Conservation (phyloP, 2,797 vertebrate genomes). For the Sternarchorhynchus goeldii region DNA sequence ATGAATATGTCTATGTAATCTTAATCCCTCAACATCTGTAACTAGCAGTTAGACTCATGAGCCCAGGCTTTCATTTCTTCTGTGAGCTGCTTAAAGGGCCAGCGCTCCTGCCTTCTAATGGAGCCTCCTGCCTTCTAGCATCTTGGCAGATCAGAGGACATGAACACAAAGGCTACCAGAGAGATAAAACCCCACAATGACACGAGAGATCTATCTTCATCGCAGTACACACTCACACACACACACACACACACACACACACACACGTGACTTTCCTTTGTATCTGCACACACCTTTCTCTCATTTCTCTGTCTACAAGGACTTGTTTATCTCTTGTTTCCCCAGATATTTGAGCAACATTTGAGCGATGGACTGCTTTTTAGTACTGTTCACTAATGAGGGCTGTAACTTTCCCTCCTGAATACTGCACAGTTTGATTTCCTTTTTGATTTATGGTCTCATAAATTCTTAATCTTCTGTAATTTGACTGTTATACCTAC, state of each 20-base stretch:
- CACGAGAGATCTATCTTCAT: conserved; percentile 23
- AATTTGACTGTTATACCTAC: not conserved
- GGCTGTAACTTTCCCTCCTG: not conserved
- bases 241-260: not conserved
- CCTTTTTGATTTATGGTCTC: not conserved
- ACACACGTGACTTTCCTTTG: too few species aligned
- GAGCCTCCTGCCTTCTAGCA: conserved; percentile 28
- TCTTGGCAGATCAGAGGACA: conserved; percentile 28
- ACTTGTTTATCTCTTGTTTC: conserved; percentile 29
- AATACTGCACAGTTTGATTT: not conserved
- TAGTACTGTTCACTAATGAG: not conserved
- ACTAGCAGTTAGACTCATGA: conserved; percentile 58
- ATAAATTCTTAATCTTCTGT: not conserved
- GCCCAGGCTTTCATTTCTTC: conserved; percentile 50
- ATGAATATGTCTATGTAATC: conserved; percentile 44
- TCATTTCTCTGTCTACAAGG: not conserved
- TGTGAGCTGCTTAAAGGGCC: conserved; percentile 54
- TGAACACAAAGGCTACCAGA: conserved; percentile 42
- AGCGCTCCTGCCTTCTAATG: conserved; percentile 27
- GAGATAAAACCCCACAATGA: conserved; percentile 18
- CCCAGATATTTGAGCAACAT: conserved; percentile 32
- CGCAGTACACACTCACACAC: conserved; percentile 20
- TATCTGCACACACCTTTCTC: not conserved
- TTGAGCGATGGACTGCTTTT: not conserved
- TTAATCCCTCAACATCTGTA: conserved; percentile 47